phyloP scores from a whole-genome alignment of 37 sponge, comb jelly and placozoan species.

The Beroe ovata region DNA sequence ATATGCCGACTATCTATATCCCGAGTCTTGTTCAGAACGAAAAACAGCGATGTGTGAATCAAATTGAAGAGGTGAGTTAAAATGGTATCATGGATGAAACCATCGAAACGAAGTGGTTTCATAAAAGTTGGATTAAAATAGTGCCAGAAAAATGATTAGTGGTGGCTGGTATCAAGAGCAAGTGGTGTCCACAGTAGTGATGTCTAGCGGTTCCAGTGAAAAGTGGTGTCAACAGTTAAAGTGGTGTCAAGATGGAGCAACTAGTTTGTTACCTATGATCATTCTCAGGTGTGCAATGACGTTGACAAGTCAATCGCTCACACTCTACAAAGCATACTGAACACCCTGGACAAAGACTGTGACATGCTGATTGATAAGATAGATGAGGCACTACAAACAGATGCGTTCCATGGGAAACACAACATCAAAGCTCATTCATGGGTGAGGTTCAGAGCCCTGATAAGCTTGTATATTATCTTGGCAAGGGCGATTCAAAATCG shows the following conservation, averaged over 20 bases:
- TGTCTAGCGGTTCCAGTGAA: too few relatives aligned
- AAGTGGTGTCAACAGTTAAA: neutral
- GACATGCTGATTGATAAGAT: conserved; percentile 64
- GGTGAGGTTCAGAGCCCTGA: conserved; percentile 7
- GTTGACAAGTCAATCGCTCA: conserved; percentile 74
- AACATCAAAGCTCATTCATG: conserved; percentile 47
- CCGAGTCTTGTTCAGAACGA: conserved; percentile 71
- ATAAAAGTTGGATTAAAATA: too few relatives aligned
- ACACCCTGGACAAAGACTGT: conserved; percentile 77
- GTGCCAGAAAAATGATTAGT: too few relatives aligned
- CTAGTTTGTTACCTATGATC: neutral
- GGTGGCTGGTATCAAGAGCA: too few relatives aligned
- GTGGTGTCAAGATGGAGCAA: neutral
- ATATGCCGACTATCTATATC: conserved; percentile 81
- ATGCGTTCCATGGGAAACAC: conserved; percentile 66
- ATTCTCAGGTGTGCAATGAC: conserved; percentile 65
- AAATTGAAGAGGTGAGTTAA: conserved; percentile 72
- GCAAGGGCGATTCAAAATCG: too few relatives aligned
- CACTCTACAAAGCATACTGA: conserved; percentile 77
- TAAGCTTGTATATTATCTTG: too few relatives aligned
- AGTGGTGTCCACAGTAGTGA: too few relatives aligned
- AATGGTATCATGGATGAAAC: neutral
- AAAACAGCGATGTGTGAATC: conserved; percentile 75
- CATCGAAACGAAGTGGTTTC: too few relatives aligned
- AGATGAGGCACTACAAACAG: conserved; percentile 50